Conservation (phyloP, 2,113 vertebrate species). For the Dromaius novaehollandiae region DNA sequence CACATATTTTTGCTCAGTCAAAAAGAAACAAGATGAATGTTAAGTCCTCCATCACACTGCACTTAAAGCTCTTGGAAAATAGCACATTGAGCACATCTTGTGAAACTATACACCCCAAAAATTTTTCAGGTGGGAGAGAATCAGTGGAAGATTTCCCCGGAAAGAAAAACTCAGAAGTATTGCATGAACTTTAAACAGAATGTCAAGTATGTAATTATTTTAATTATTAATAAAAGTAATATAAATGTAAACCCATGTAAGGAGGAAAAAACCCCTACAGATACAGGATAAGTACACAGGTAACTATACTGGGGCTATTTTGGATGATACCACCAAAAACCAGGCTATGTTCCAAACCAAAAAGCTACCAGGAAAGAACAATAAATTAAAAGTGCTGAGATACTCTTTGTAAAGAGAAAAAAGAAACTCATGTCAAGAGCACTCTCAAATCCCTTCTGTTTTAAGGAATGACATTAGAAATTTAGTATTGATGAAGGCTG, state of each 20-base stretch:
- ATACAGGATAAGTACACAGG: not conserved
- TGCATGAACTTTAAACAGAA: not conserved
- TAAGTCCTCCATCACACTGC: not conserved
- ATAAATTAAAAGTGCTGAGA: not conserved
- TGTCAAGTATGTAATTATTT: not conserved
- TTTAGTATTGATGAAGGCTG: not conserved
- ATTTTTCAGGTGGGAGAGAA: conserved; percentile 14
- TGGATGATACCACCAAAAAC: not conserved
- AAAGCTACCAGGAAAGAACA: not conserved
- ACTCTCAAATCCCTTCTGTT: not conserved
- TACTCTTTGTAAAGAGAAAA: not conserved
- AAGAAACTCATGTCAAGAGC: not conserved
- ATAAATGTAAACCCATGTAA: not conserved
- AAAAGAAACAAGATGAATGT: not conserved
- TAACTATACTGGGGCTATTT: not conserved
- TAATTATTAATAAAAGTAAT: not conserved
- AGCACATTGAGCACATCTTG: not conserved
- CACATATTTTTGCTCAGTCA: not conserved
- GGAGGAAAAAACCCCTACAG: not conserved
- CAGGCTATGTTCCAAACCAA: not conserved
- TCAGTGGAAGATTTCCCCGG: not conserved
- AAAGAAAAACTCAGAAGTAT: not conserved
- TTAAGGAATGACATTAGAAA: not conserved
- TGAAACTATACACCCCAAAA: not conserved
- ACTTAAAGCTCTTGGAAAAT: not conserved